These are phyloP conservation scores for Crypturellus tataupa DNA, from an alignment of 2,797 vertebrate species.

Conservation along the genomic window DNA sequence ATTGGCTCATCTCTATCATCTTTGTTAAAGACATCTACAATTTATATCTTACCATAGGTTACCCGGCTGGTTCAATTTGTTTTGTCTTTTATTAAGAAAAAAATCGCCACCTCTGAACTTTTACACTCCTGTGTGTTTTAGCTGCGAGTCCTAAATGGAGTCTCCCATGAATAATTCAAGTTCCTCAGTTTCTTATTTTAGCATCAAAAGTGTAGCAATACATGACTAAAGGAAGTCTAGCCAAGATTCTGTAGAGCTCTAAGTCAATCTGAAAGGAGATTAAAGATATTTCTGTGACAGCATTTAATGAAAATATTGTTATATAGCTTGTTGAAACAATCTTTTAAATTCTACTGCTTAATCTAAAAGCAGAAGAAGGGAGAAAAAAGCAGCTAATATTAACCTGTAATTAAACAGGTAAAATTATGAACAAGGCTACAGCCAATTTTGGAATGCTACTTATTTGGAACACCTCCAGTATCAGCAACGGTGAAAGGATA, in stretches of 20 bases:
- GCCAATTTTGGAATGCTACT: slow-evolving; percentile 51
- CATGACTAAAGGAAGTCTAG: slow-evolving; percentile 59
- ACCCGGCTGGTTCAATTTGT: not conserved
- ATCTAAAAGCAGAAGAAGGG: not conserved
- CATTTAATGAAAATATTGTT: slow-evolving; percentile 32
- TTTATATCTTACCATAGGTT: slow-evolving; percentile 59
- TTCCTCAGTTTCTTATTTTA: slow-evolving; percentile 76
- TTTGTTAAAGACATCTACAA: slow-evolving; percentile 50
- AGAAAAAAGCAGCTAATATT: not conserved
- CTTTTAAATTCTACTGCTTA: slow-evolving; percentile 27
- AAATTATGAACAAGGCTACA: slow-evolving; percentile 13
- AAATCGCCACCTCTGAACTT: slow-evolving; percentile 74
- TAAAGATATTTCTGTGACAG: slow-evolving; percentile 22
- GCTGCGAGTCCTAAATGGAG: slow-evolving; percentile 72
- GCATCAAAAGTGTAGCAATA: slow-evolving; percentile 60
- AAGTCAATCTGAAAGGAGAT: slow-evolving; percentile 41
- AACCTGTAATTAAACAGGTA: slow-evolving; percentile 53
- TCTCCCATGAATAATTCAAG: slow-evolving; percentile 76
- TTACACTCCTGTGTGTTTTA: slow-evolving; percentile 71
- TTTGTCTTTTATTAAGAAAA: slow-evolving; percentile 25
- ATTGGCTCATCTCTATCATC: slow-evolving; percentile 64
- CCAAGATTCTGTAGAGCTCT: slow-evolving; percentile 43
- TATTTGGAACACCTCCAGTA: slow-evolving; percentile 60
- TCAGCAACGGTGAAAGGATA: slow-evolving; percentile 58
- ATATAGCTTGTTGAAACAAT: not conserved